Conservation (phyloP, 2,888 invertebrate genomes). For the Acanthacorydalis orientalis region DNA sequence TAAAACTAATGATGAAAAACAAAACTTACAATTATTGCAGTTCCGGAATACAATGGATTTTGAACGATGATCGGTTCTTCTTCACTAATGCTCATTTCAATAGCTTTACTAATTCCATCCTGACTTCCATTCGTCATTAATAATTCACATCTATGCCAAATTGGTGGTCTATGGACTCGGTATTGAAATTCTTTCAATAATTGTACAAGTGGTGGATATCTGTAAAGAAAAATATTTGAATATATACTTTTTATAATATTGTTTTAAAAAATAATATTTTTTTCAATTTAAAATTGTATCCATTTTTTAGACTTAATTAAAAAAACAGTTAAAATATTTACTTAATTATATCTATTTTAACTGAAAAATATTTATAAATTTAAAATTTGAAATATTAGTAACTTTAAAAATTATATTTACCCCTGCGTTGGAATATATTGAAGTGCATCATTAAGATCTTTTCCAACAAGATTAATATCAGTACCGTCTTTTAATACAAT, state of each 20-base stretch:
- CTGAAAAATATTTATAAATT: no score
- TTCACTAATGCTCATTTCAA: conserved; percentile 51
- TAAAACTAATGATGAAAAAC: not conserved
- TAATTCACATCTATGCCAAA: conserved; percentile 40
- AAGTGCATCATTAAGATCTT: conserved; percentile 43
- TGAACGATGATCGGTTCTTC: conserved; percentile 56
- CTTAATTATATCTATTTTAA: no score
- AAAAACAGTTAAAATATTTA: no score
- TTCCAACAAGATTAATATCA: conserved; percentile 34
- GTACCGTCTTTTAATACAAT: conserved; percentile 38
- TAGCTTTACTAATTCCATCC: conserved; percentile 57
- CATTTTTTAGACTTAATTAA: no score
- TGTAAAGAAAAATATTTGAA: conserved; percentile 14
- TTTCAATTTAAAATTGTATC: no score
- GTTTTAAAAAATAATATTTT: no score
- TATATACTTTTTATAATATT: no score
- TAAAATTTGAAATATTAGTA: no score
- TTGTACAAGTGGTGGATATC: conserved; percentile 37
- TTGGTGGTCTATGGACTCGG: conserved; percentile 46
- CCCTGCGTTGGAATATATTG: conserved; percentile 66
- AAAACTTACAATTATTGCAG: conserved; percentile 42
- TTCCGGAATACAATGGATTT: conserved; percentile 54
- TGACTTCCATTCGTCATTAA: conserved; percentile 59
- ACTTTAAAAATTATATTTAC: conserved; percentile 19
- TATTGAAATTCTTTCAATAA: conserved; percentile 45